Conservation (phyloP, 2,888 invertebrate genomes). For the Phyto melanocephala region DNA sequence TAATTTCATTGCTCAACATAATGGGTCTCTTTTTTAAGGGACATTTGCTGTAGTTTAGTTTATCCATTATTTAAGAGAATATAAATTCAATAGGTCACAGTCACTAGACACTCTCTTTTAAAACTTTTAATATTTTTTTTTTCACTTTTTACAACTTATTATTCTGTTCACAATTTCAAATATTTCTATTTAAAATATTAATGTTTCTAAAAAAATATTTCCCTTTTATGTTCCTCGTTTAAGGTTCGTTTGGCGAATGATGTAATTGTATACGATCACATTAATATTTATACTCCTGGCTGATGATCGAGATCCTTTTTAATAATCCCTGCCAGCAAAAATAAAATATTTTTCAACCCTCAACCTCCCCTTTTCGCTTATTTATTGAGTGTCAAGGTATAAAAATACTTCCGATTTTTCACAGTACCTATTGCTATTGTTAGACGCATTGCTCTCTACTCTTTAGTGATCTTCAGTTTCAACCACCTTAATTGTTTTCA, state of each 20-base stretch:
- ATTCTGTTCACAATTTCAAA: neutral
- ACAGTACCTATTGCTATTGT: constrained; percentile 56
- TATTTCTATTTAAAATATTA: neutral
- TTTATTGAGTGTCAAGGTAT: constrained; percentile 60
- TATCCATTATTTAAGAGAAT: constrained; percentile 71
- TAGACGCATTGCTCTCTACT: constrained; percentile 25
- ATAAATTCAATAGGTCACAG: neutral
- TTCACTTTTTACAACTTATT: neutral
- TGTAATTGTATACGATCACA: constrained; percentile 73
- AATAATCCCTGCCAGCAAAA: constrained; percentile 50
- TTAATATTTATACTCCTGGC: constrained; percentile 73
- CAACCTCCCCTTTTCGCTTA: constrained; percentile 69
- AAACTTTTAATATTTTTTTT: constrained; percentile 4
- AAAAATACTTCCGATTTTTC: constrained; percentile 65
- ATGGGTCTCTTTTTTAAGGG: constrained; percentile 78
- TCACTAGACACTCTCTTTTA: neutral
- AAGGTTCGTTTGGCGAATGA: constrained; percentile 74
- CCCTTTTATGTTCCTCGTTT: constrained; percentile 66
- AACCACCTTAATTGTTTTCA: constrained; percentile 67
- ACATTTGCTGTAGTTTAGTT: constrained; percentile 76
- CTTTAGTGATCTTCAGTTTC: constrained; percentile 68
- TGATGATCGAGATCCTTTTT: constrained; percentile 68
- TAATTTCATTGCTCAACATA: constrained; percentile 57
- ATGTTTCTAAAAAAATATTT: constrained; percentile 3
- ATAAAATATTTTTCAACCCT: constrained; percentile 61